Percentiles rank a stretch among this genome's conserved stretches.
Conservation (phyloP, 2,888 invertebrate species). For the Cotesia congregata region DNA sequence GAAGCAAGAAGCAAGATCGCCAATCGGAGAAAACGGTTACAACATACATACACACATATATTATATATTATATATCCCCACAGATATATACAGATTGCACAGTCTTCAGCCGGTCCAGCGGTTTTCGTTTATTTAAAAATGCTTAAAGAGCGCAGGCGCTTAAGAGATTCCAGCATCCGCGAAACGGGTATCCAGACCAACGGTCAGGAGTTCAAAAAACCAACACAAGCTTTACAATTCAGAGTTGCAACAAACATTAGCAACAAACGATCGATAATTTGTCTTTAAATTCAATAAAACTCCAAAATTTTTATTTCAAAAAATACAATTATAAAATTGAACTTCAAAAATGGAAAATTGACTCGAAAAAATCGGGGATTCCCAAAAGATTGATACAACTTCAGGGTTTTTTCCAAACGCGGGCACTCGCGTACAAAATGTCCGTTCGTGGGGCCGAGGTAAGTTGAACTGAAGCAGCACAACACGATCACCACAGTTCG, state of each 20-base stretch:
- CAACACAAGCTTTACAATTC: neutral
- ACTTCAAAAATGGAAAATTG: neutral
- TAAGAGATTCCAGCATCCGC: neutral
- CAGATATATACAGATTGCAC: neutral
- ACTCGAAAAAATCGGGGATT: neutral
- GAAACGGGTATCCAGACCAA: neutral
- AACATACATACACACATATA: neutral
- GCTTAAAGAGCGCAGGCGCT: neutral
- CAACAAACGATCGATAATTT: no score
- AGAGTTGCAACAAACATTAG: no score
- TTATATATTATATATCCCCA: neutral
- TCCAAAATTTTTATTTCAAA: no score
- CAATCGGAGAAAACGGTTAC: neutral
- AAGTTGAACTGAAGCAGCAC: constrained; percentile 65
- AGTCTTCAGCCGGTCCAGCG: neutral
- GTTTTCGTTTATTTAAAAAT: neutral
- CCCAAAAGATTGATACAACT: neutral
- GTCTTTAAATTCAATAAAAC: no score
- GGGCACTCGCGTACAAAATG: constrained; percentile 39
- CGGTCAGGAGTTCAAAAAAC: neutral
- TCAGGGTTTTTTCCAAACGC: neutral
- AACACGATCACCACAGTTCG: constrained; percentile 48
- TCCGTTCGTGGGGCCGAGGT: constrained; percentile 62
- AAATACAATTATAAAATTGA: neutral
- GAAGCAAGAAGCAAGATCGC: neutral